Conservation (phyloP, 2,797 vertebrate genomes). For the Cetoscarus ocellatus region DNA sequence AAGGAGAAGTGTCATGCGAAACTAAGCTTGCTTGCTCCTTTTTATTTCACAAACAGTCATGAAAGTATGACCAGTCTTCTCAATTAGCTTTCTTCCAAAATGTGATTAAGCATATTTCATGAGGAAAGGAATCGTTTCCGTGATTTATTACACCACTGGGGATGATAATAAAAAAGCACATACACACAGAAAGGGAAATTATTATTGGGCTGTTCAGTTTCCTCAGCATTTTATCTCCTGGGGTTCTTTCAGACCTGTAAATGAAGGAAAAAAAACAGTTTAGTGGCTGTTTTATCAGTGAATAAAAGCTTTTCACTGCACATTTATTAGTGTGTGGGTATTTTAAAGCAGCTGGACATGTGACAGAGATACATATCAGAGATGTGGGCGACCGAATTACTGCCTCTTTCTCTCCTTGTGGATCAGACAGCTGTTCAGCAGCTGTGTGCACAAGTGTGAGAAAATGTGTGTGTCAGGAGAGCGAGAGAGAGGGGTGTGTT, state of each 20-base stretch:
- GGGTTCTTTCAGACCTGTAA: conserved; percentile 33
- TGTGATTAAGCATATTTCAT: too few species aligned
- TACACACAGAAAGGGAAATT: not conserved
- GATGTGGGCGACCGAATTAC: conserved; percentile 58
- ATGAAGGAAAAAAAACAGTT: conserved; percentile 37
- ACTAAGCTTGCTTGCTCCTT: too few species aligned
- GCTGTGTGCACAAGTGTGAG: conserved; percentile 74
- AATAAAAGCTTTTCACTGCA: conserved; percentile 22
- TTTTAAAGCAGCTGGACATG: conserved; percentile 50
- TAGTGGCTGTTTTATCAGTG: conserved; percentile 51
- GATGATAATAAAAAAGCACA: conserved; percentile 8
- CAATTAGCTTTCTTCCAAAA: too few species aligned
- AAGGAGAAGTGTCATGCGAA: too few species aligned
- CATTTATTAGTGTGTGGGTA: conserved; percentile 11
- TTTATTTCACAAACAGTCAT: too few species aligned
- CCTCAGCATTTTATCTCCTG: conserved; percentile 31
- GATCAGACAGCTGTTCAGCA: conserved; percentile 77
- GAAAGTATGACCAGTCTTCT: too few species aligned
- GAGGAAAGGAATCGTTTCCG: too few species aligned
- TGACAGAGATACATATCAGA: conserved; percentile 61
- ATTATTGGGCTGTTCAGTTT: not conserved
- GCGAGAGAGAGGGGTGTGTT: conserved; percentile 25
- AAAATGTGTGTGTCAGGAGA: conserved; percentile 62
- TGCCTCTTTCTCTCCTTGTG: conserved; percentile 45
- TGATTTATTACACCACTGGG: conserved; percentile 1